Conservation (phyloP, 2,888 invertebrate species). For the Drosophila lutescens region DNA sequence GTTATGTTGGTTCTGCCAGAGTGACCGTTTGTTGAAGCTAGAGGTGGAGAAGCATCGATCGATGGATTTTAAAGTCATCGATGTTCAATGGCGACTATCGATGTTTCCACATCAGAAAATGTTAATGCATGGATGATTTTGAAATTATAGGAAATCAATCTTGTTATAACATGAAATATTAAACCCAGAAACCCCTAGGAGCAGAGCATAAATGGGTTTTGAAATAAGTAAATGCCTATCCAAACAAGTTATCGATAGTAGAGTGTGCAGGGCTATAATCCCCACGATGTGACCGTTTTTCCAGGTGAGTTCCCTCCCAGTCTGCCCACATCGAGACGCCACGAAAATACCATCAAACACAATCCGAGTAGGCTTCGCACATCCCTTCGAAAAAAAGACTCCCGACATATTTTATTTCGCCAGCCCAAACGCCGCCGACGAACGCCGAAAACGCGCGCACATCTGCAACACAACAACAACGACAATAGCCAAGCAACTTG, state of each 20-base stretch:
- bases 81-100: no score
- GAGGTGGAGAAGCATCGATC: no score
- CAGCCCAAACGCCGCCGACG: slow-evolving; percentile 9
- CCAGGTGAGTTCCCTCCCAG: neutral
- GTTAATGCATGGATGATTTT: no score
- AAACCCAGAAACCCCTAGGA: no score
- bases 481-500: neutral
- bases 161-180: no score
- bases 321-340: neutral
- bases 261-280: neutral
- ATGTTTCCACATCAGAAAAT: no score
- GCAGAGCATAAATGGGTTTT: no score
- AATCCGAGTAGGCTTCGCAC: slow-evolving; percentile 8
- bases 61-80: no score
- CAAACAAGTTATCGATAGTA: no score
- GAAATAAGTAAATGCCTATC: no score
- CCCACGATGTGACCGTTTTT: neutral
- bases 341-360: neutral
- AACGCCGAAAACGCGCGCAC: slow-evolving; percentile 24
- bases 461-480: slow-evolving; percentile 2
- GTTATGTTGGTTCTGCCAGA: slow-evolving; percentile 11
- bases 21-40: neutral
- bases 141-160: no score
- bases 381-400: slow-evolving; percentile 28
- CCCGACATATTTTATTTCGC: slow-evolving; percentile 32